Conservation (phyloP, 2,797 vertebrate species). For the Melopsittacus undulatus region DNA sequence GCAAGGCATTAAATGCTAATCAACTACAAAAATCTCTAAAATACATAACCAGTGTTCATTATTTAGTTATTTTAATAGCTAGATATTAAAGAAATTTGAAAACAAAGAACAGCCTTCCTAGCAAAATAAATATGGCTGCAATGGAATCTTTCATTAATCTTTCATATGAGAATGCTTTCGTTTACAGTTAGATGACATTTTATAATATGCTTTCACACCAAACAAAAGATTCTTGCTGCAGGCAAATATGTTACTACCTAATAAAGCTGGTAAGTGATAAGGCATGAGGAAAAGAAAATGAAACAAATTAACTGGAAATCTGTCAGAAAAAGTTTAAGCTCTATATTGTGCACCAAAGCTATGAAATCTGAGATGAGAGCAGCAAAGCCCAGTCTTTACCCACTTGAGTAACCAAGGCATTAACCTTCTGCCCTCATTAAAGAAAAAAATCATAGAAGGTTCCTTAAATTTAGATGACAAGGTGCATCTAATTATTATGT, state of each 20-base stretch:
- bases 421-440: not conserved
- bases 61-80: not conserved
- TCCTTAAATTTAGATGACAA: not conserved
- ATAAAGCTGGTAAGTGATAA: constrained; percentile 3
- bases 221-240: constrained; percentile 25
- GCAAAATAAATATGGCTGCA: constrained; percentile 8
- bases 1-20: not conserved
- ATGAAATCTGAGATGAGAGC: not conserved
- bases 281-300: not conserved
- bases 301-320: constrained; percentile 40
- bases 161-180: not conserved
- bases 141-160: not conserved
- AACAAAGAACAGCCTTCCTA: not conserved
- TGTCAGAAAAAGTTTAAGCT: constrained; percentile 12
- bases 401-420: not conserved
- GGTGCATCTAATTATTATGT: not conserved
- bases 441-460: not conserved
- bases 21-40: not conserved
- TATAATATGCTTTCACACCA: not conserved
- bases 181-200: not conserved
- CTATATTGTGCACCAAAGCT: not conserved
- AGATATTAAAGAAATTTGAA: not conserved
- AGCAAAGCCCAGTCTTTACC: not conserved
- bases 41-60: not conserved
- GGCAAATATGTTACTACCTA: constrained; percentile 1